Conservation (phyloP, 2,113 vertebrate species). For the Sebastes fasciatus region DNA sequence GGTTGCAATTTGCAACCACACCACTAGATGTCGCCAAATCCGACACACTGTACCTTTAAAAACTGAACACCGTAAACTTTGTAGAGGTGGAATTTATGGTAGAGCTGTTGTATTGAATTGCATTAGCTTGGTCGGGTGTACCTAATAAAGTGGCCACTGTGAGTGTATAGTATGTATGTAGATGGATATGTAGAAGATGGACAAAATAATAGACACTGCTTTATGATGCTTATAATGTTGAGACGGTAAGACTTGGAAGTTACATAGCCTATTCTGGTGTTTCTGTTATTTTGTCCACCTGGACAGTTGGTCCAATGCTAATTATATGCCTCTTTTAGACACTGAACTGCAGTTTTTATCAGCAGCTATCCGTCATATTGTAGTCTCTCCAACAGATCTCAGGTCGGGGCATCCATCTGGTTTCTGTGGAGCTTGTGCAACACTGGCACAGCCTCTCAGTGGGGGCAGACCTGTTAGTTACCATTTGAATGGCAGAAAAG, state of each 20-base stretch:
- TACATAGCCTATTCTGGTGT: not conserved
- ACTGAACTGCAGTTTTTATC: not conserved
- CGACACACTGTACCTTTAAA: too few species aligned
- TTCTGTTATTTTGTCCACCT: not conserved
- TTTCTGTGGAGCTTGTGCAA: conserved; percentile 38
- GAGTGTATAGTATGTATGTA: too few species aligned
- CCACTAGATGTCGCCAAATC: too few species aligned
- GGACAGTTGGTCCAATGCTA: not conserved
- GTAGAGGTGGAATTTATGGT: not conserved
- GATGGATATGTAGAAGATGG: not conserved
- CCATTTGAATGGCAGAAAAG: conserved; percentile 80
- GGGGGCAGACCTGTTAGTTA: conserved; percentile 69
- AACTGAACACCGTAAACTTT: too few species aligned
- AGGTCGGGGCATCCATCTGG: conserved; percentile 39
- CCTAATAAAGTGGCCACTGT: not conserved
- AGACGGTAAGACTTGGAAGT: not conserved
- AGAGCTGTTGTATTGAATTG: not conserved
- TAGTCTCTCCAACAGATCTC: not conserved
- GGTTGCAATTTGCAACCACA: too few species aligned
- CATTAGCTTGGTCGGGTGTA: not conserved
- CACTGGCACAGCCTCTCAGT: conserved; percentile 49
- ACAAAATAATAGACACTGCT: not conserved
- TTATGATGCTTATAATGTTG: not conserved
- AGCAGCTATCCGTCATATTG: not conserved
- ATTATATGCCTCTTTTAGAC: not conserved